Percentiles rank a stretch among this genome's conserved stretches.
phyloP scores from a whole-genome alignment of 2,113 vertebrate species.

The Dascyllus trimaculatus region DNA sequence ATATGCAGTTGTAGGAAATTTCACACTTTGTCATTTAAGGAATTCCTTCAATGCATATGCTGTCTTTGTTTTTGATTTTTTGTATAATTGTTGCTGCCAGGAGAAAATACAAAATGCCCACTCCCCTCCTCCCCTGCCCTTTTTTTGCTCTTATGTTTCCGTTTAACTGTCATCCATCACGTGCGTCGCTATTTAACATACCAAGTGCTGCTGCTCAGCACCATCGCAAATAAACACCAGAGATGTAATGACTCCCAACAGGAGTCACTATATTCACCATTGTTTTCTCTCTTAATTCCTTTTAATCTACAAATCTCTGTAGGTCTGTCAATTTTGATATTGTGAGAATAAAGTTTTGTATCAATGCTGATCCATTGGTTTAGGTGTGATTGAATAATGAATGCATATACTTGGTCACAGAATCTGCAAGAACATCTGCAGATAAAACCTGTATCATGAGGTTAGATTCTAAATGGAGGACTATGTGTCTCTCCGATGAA shows the following conservation, averaged over 20 bases:
- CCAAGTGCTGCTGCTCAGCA: slow-evolving; percentile 50
- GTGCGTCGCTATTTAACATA: slow-evolving; percentile 58
- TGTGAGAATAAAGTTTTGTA: slow-evolving; percentile 85
- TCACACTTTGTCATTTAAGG: slow-evolving; percentile 40
- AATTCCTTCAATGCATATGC: slow-evolving; percentile 56
- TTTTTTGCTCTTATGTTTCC: slow-evolving; percentile 36
- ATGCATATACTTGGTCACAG: too few species aligned
- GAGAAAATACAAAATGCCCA: slow-evolving; percentile 37
- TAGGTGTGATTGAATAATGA: slow-evolving; percentile 19
- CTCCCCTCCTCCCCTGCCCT: neutral
- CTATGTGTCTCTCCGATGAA: too few species aligned
- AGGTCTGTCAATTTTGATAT: slow-evolving; percentile 83
- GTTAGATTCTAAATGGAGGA: too few species aligned
- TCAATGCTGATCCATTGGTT: slow-evolving; percentile 51
- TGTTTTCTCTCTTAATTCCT: slow-evolving; percentile 64
- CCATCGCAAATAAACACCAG: slow-evolving; percentile 34
- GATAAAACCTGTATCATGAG: too few species aligned
- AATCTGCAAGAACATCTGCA: too few species aligned
- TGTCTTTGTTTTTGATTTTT: slow-evolving; percentile 55
- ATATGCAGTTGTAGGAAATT: slow-evolving; percentile 60
- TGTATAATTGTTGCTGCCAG: slow-evolving; percentile 65
- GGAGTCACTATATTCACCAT: slow-evolving; percentile 40
- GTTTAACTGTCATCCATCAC: slow-evolving; percentile 35
- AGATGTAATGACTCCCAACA: slow-evolving; percentile 31
- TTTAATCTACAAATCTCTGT: slow-evolving; percentile 73